Conservation (phyloP, 2,113 vertebrate species). For the Strix aluco region DNA sequence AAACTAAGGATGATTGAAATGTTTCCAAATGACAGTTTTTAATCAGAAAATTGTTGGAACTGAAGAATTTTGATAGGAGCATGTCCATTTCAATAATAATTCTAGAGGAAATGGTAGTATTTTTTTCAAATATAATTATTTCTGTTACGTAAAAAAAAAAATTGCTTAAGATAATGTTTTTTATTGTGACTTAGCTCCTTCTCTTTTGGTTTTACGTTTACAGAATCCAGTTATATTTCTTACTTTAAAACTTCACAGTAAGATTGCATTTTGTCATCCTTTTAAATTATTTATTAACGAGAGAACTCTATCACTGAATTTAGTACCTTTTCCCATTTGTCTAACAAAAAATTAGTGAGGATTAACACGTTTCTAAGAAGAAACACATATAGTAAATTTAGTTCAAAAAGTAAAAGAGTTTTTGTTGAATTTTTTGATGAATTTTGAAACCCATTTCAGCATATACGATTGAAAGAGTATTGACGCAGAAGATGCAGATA, state of each 20-base stretch:
- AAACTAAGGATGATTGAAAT: neutral
- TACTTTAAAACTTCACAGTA: neutral
- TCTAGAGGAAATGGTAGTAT: neutral
- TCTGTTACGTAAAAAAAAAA: neutral
- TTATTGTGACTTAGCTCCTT: neutral
- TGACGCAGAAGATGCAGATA: neutral
- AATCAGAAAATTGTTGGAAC: neutral
- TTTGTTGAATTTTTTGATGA: neutral
- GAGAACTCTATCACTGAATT: neutral
- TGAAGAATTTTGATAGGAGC: neutral
- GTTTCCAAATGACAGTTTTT: neutral
- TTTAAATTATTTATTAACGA: neutral
- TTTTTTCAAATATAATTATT: neutral
- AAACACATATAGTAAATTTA: rapidly evolving
- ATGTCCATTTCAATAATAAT: neutral
- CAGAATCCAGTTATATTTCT: neutral
- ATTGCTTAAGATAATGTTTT: neutral
- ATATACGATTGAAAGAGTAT: neutral
- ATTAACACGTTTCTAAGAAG: neutral
- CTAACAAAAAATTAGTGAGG: neutral
- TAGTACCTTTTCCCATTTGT: neutral
- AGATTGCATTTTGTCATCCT: neutral
- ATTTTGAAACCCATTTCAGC: neutral
- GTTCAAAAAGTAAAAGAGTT: neutral
- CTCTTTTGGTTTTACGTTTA: neutral